Evolutionary conservation across 2,797 vertebrate species (phyloP), one percentile per base, ranked within the genome.

Genomic region (Centroberyx gerrardi): DNA sequence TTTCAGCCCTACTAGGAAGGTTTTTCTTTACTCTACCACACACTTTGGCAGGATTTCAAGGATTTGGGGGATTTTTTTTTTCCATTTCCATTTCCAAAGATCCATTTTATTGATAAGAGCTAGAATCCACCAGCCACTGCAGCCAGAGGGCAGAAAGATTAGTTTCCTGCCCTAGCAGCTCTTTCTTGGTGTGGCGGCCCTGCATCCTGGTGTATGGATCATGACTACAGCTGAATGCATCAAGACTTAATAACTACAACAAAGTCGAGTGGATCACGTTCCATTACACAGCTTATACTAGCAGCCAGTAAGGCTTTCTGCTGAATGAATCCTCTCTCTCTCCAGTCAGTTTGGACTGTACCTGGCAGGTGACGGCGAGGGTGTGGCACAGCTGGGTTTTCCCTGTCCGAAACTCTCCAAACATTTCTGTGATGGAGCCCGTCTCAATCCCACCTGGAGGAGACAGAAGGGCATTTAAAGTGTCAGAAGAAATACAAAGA

Each of bases 351-450:
- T 4, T 33, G 10, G 28, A 31, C 8, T 17, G 1, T 90, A 99
- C 98, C 94, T 99, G 98, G 82, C 98, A 99, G 14, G 98, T 99
- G 46, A 99, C 98, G 0, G 98, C 98, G 7, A 99, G 88, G 0
- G 97, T 99, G 87, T 99, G 98, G 87, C 98, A 99, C 75, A 99
- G 90, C 90, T 99, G 98, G 0, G 98, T 99, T 82, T 99, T 99
- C 15, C 98, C 98, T 0, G 98, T 99, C 27, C 98, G 96, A 78
- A 99, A 99, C 88, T 99, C 98, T 63, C 98, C 98, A 3, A 99
- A 99, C 94, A 99, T 96, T 87, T 99, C 98, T 9, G 98, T 99
- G 85, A 99, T 99, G 68, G 98, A 99, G 17, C 97, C 98, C 0
- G 98, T 99, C 92, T 99, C 98, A 65, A 99, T 97, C 60, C 98